Conservation (phyloP, 1,140 invertebrate species). For the Drosophila subpulchrella region DNA sequence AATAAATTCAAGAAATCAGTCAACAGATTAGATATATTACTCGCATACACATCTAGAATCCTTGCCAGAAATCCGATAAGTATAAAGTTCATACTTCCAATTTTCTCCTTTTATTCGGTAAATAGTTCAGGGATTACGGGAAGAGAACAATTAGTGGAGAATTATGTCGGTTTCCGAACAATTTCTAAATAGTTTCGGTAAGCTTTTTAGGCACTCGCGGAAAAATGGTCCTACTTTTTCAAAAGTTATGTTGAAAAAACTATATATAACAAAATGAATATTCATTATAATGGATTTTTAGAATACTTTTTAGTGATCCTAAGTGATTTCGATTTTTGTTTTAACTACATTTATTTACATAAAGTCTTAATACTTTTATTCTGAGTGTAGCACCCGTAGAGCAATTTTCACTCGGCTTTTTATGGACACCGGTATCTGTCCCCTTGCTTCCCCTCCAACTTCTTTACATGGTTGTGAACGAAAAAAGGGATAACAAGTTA, state of each 20-base stretch:
- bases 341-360: too few species aligned
- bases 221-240: not conserved
- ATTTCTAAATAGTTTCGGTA: not conserved
- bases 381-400: constrained; percentile 3
- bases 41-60: constrained; percentile 9
- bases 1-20: constrained; percentile 6
- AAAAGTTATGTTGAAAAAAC: too few species aligned
- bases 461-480: constrained; percentile 67
- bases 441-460: constrained; percentile 29
- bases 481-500: constrained; percentile 37
- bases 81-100: constrained; percentile 22
- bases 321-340: not conserved
- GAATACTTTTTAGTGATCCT: not conserved
- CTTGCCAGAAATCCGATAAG: constrained; percentile 23
- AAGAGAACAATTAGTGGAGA: constrained; percentile 9
- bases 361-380: not conserved
- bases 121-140: constrained; percentile 16
- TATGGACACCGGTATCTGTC: constrained; percentile 31
- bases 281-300: too few species aligned
- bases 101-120: constrained; percentile 19
- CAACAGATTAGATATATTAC: constrained; percentile 3
- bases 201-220: not conserved
- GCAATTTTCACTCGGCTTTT: constrained; percentile 11
- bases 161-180: constrained; percentile 1
- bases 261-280: too few species aligned